Evolutionary conservation across 2,113 vertebrate species (phyloP), one percentile per base, ranked within the genome.

Genomic region (Recurvirostra avosetta): DNA sequence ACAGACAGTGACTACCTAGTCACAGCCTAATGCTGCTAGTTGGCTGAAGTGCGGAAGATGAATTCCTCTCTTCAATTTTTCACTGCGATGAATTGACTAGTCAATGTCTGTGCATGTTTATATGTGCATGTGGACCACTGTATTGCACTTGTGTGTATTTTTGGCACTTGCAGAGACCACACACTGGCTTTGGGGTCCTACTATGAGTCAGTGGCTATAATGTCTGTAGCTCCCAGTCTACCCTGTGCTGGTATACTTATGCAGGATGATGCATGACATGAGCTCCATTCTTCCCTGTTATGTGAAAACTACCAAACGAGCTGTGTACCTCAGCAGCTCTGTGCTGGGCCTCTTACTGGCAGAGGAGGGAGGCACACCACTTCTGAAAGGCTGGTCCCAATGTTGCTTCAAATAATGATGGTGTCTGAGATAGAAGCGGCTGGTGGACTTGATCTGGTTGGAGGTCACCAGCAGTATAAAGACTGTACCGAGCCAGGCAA

Each of bases 161-260:
- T 61, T 43, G 50, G 82, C 50, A 17, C 50, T 41, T 50, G n/a
- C 16, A 75, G 67, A 86, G 25, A 40, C 8, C 52, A 41, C 75
- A 38, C 5, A 2, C 5, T 63, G 71, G 16, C 41, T 82, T 36
- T 81, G 53, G 21, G 15, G 34, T 59, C 41, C 23, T 50, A 25
- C n/a, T 9, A 15, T 25, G 30, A 26, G 74, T 9, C 45, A 49
- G 34, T 40, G 41, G 20, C 38, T 67, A 17, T 7, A 49, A 38
- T 8, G 21, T 16, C 21, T 82, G 79, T 15, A 86, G 56, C 56
- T 74, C 3, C 19, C 65, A 73, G 68, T 15, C 59, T 87, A 29
- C 21, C 16, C 32, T 0, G 0, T 27, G 21, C n/a, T 1, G 3
- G 38, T 52, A 52, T 25, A 4, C 9, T 68, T 59, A 9, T 3